Evolutionary conservation across 2,113 vertebrate species (phyloP).

Genomic region (Trinectes maculatus): DNA sequence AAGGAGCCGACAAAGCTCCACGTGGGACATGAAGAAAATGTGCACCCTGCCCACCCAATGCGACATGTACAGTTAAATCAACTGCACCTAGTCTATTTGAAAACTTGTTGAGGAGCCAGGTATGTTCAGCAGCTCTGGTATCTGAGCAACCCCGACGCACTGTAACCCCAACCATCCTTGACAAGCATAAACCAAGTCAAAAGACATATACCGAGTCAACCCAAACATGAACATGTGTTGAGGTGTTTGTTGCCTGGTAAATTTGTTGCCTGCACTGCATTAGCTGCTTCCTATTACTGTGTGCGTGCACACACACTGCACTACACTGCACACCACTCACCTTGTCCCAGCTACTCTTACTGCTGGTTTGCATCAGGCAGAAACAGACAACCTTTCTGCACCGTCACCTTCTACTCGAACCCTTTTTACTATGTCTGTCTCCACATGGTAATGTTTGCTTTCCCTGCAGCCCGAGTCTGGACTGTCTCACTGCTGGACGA

Average conservation of each 20-base stretch:
- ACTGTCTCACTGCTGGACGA: constrained; percentile 52
- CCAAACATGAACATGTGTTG: constrained; percentile 42
- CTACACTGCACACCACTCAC: background rate
- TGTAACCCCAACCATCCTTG: constrained; percentile 11
- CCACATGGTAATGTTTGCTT: constrained; percentile 67
- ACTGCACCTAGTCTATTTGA: constrained; percentile 42
- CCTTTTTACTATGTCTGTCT: constrained; percentile 41
- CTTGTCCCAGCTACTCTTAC: constrained; percentile 14
- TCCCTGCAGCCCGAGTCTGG: constrained; percentile 58
- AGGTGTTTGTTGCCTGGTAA: background rate
- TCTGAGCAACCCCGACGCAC: constrained; percentile 36
- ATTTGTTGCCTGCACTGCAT: background rate
- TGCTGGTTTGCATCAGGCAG: constrained; percentile 51
- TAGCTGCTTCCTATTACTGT: background rate
- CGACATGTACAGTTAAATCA: constrained; percentile 28
- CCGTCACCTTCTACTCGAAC: constrained; percentile 20
- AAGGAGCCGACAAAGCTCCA: constrained; percentile 16
- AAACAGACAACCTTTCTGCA: constrained; percentile 32
- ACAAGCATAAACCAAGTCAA: constrained; percentile 35
- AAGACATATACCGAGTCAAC: constrained; percentile 43
- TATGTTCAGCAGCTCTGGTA: constrained; percentile 68
- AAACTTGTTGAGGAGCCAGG: constrained; percentile 47
- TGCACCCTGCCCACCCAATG: constrained; percentile 28
- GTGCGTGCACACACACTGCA: background rate
- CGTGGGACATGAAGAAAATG: constrained; percentile 16